Evolutionary conservation across 2,797 vertebrate genomes (phyloP), one percentile per base, ranked within the genome.

Genomic region (Sebastes dallii): DNA sequence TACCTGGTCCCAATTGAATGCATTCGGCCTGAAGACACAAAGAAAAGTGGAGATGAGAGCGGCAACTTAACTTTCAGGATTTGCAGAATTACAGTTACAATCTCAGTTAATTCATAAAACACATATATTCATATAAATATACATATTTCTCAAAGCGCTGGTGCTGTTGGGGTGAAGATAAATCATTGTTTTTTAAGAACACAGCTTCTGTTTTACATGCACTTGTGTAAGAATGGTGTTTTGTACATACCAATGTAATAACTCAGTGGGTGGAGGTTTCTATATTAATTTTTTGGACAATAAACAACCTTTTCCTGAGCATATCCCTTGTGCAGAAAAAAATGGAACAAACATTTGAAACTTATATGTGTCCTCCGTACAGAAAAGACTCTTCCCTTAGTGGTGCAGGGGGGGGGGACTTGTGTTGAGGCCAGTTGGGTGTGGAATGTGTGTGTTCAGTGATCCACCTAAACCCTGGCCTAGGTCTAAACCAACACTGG

Each of bases 1-100:
- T 72, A 99, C 94, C 89, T 95, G 93, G 73, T 97, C 96, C 98
- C 98, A 99, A 85, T 86, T 96, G 93, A 99, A 97, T 8, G 95
- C 90, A 18, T 96, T 96, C 5, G 98, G 97, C 90, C 98, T 99
- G 89, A 85, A 85, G 58, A 79, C 36, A 83, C 52, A 84, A 12
- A 86, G 65, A 84, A 55, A 8, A 30, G 1, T 24, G 25, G 29
- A 13, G 30, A 56, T n/a, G 59, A 74, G 66, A 78, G 30, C 4
- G 1, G 54, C 25, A 46, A 66, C 20, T 52, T 9, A 7, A 29
- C 14, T 27, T 25, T 29, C 16, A 42, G 12, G 18, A 36, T 46
- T 42, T 70, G 20, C 27, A 16, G n/a, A 3, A 66, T 42, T 2
- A 27, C 13, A 14, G 14, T n/a, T 22, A 5, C 22, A 68, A 11